Evolutionary conservation across 1,140 invertebrate species (phyloP).

Genomic region (Temnothorax longispinosus): DNA sequence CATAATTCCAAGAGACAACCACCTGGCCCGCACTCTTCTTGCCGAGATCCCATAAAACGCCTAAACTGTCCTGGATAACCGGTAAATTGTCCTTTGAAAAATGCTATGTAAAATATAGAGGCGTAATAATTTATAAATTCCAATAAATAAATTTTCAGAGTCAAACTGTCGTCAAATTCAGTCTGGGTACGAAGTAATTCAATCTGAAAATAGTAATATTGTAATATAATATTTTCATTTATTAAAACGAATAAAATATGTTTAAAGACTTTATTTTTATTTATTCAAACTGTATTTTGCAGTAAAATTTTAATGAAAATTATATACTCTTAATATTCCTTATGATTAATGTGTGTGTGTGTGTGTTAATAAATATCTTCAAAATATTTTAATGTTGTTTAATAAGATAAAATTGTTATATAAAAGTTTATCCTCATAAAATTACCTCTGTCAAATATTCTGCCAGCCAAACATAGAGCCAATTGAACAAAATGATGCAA

Average conservation of each 20-base stretch:
- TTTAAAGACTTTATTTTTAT: background rate
- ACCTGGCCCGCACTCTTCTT: constrained; percentile 95
- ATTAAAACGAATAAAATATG: background rate
- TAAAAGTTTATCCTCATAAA: background rate
- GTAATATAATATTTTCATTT: background rate
- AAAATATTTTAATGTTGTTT: too few relatives aligned
- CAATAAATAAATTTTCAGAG: constrained; percentile 98
- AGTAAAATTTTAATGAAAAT: constrained; percentile 1
- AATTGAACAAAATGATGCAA: constrained; percentile 95
- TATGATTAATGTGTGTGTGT: background rate
- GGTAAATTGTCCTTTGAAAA: constrained; percentile 98
- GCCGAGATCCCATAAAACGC: constrained; percentile 90
- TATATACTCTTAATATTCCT: background rate
- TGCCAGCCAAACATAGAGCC: constrained; percentile 95
- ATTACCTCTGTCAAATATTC: constrained; percentile 95
- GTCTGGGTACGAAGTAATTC: constrained; percentile 98
- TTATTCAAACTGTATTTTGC: background rate
- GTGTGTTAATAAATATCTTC: background rate
- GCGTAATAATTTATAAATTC: constrained; percentile 99
- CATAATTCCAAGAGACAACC: constrained; percentile 97
- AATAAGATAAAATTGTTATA: background rate
- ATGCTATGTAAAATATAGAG: constrained; percentile 99
- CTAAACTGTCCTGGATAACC: constrained; percentile 92
- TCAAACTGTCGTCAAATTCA: constrained; percentile 98
- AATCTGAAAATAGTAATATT: constrained; percentile 81